A percentile compares a stretch with the other conserved stretches of the same genome.
Conservation (phyloP, 2,888 invertebrate genomes). For the Acheta domesticus region DNA sequence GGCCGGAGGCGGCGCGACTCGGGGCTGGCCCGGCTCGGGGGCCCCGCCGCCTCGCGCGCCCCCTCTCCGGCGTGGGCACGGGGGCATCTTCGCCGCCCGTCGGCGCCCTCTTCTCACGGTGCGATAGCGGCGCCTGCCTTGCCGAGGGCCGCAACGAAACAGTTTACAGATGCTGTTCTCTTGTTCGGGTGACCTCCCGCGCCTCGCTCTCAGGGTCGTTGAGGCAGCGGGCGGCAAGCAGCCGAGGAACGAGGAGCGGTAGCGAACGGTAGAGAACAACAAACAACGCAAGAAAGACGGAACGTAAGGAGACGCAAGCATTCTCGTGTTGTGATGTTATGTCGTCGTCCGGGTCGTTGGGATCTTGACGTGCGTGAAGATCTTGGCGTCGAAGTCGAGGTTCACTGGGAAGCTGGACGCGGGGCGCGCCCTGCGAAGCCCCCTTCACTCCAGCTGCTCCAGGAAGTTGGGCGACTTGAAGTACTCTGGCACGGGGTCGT, state of each 20-base stretch:
- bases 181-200: slow-evolving; percentile 20
- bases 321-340: slow-evolving; percentile 18
- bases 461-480: slow-evolving; percentile 99
- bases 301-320: slow-evolving; percentile 26
- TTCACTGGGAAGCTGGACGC: not conserved
- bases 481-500: slow-evolving; percentile 98
- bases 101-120: not conserved
- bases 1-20: not conserved
- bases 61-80: too few species aligned
- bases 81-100: too few species aligned
- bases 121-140: not conserved
- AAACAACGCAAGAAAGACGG: slow-evolving; percentile 25
- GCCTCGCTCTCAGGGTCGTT: slow-evolving; percentile 3
- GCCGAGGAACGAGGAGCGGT: slow-evolving; percentile 19
- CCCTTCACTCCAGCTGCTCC: slow-evolving; percentile 87
- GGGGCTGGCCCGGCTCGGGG: not conserved
- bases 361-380: slow-evolving; percentile 2
- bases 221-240: slow-evolving; percentile 19
- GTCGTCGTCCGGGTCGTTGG: slow-evolving; percentile 12
- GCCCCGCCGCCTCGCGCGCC: too few species aligned
- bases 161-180: slow-evolving; percentile 35
- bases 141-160: slow-evolving; percentile 32
- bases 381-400: slow-evolving; percentile 21
- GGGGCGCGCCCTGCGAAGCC: slow-evolving; percentile 29
- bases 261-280: slow-evolving; percentile 24